Conservation (phyloP, 1,140 invertebrate genomes). For the Meteorus sp. region DNA sequence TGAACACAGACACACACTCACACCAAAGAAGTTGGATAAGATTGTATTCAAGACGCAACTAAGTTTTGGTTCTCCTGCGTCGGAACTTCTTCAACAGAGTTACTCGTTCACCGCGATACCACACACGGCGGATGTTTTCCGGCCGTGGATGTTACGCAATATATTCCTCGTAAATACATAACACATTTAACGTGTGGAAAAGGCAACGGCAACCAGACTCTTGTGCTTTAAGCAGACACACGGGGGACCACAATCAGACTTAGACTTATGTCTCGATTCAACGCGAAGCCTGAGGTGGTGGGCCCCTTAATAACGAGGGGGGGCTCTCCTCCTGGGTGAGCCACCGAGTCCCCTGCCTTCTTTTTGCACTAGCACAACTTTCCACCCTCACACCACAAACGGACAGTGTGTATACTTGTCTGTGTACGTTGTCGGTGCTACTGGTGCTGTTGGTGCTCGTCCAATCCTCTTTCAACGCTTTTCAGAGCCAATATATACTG, state of each 20-base stretch:
- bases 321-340: neutral
- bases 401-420: neutral
- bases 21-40: slow-evolving; percentile 3
- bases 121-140: slow-evolving; percentile 25
- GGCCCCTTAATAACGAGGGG: slow-evolving; percentile 1
- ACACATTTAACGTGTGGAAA: slow-evolving; percentile 25
- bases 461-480: too few relatives aligned
- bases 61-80: neutral
- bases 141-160: slow-evolving; percentile 33
- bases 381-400: slow-evolving; percentile 1
- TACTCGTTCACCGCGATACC: slow-evolving; percentile 12
- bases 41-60: slow-evolving; percentile 3
- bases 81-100: neutral
- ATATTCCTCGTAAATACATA: slow-evolving; percentile 33
- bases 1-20: neutral
- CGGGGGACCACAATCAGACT: too few relatives aligned
- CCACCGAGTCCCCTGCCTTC: neutral
- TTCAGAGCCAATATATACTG: too few relatives aligned
- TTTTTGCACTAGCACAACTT: neutral
- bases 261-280: too few relatives aligned
- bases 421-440: neutral
- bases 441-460: too few relatives aligned
- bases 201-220: neutral
- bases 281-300: neutral
- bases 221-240: neutral